Evolutionary conservation across 2,888 invertebrate species (phyloP).

Genomic region (Dolichopus griseipennis): DNA sequence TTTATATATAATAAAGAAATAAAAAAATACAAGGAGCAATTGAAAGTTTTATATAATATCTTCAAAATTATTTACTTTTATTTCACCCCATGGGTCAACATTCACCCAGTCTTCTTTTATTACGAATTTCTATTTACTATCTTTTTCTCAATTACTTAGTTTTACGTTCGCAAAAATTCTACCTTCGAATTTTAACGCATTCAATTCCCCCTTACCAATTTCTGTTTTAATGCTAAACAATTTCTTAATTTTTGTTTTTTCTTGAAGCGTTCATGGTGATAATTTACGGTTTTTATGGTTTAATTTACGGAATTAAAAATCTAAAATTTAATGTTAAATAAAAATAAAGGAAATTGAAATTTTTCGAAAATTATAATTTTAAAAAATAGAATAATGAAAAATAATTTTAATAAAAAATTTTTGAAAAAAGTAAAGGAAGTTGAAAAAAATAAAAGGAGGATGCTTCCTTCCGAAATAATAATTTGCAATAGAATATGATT

Average conservation of each 20-base stretch:
- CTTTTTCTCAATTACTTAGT: too few species aligned
- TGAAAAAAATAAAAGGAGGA: neutral
- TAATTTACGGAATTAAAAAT: too few species aligned
- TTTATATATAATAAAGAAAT: neutral
- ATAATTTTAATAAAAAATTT: neutral
- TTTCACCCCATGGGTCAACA: neutral
- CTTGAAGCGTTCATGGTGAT: too few species aligned
- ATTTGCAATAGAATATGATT: neutral
- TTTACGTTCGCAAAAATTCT: too few species aligned
- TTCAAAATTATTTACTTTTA: neutral
- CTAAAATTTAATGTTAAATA: neutral
- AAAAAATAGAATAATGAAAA: neutral
- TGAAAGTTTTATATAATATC: neutral
- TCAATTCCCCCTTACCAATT: neutral
- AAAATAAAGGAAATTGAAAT: neutral
- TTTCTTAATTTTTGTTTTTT: neutral
- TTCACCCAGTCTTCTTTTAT: neutral
- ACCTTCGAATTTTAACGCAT: too few species aligned
- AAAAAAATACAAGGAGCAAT: neutral
- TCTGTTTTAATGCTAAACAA: too few species aligned
- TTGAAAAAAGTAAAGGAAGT: neutral
- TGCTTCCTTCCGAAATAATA: neutral
- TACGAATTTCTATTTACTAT: too few species aligned
- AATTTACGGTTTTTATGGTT: neutral
- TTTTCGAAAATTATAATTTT: neutral